A percentile compares a stretch with the other conserved stretches of the same genome.
Conservation (phyloP, 37 sponge, comb jelly and placozoan genomes). For the Hormiphora californensis region DNA sequence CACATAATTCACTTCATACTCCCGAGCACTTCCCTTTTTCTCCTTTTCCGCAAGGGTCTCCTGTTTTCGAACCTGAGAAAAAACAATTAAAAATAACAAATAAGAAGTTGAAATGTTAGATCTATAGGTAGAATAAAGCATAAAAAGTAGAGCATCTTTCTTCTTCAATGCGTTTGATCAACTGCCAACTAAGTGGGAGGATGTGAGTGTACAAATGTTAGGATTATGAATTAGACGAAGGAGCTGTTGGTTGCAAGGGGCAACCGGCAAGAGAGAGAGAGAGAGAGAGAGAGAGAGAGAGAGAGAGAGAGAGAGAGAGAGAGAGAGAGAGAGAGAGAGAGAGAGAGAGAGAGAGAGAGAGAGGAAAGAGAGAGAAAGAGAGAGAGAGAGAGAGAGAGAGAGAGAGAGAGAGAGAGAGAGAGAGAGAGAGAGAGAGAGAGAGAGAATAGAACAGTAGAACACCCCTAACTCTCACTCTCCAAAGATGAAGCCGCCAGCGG, state of each 20-base stretch:
- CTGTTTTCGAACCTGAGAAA: background rate
- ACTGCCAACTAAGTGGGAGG: background rate
- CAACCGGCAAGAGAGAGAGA: too few relatives aligned
- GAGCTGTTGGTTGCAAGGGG: background rate
- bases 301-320: too few relatives aligned
- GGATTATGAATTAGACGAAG: background rate
- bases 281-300: too few relatives aligned
- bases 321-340: too few relatives aligned
- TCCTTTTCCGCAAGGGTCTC: constrained; percentile 26
- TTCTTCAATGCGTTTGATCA: background rate
- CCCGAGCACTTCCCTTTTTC: constrained; percentile 3
- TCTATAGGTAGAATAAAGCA: background rate
- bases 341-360: too few relatives aligned
- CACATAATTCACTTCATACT: constrained; percentile 31
- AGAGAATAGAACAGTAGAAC: too few relatives aligned
- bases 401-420: too few relatives aligned
- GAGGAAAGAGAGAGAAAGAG: too few relatives aligned
- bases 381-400: too few relatives aligned
- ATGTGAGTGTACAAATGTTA: background rate
- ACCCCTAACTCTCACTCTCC: too few relatives aligned
- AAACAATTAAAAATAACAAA: background rate
- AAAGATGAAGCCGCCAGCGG: too few relatives aligned
- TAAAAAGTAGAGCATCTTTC: background rate
- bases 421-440: too few relatives aligned
- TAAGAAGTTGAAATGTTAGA: background rate